Evolutionary conservation across 1,140 invertebrate species (phyloP), one percentile per base, ranked within the genome.

Genomic region (Hyles euphorbiae): DNA sequence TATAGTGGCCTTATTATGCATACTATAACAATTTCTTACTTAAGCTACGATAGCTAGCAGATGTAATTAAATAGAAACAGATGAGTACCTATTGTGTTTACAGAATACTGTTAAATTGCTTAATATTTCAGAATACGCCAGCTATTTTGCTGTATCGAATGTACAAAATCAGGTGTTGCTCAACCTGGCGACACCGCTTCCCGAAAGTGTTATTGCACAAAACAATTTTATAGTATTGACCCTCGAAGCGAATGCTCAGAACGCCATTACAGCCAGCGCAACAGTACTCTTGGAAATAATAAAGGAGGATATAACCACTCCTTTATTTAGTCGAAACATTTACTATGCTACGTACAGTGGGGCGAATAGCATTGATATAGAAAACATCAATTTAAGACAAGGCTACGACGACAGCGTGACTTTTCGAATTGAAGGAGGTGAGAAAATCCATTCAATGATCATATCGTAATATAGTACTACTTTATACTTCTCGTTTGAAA

Each of bases 251-350:
- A 64, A 57, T 40, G 76, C 63, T 45, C 32, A 62, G 7, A 72
- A 75, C 48, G 68, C 78, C 5, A 22, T 70, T 36, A 61, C 68
- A 51, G 58, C 74, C n/a, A 63, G 60, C 2, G 66, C 78, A 33
- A 65, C 62, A 53, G 47, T 84, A 32, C 5, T 78, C 22, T 53
- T 84, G 40, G 71, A 82, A 53, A 69, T 81, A 59, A 70, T 79
- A 65, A 84, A 79, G 65, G 50, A 73, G 12, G 81, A 83, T 52
- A 49, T 36, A 9, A 61, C 55, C 4, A 82, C 77, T 22, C 81
- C 81, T 32, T 59, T 78, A n/a, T 82, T 84, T 63, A 73, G 54
- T 54, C 53, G 74, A 59, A 63, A 71, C 53, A 75, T 79, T 57
- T 84, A 82, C 56, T 34, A 65, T 8, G 74, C 65, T 12, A 61